Evolutionary conservation across 53 echinoderm and acorn worm genomes (phyloP).

Genomic region (Stichopus horrens): DNA sequence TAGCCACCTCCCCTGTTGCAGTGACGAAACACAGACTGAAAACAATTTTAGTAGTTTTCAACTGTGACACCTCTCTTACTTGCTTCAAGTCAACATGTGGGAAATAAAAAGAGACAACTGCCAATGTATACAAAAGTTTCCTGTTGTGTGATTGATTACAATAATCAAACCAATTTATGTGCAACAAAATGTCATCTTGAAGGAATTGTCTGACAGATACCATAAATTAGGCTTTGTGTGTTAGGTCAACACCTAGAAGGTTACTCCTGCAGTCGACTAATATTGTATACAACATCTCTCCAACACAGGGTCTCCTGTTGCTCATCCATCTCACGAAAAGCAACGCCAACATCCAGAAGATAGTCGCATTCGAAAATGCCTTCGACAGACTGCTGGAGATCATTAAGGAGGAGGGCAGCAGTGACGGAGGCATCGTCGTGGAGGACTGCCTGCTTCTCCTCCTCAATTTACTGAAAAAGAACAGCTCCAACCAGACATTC

Average conservation of each 20-base stretch:
- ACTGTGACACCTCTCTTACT: no score
- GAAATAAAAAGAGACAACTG: no score
- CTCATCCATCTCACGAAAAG: conserved; percentile 85
- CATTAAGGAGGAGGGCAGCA: conserved; percentile 91
- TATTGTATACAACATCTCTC: not conserved
- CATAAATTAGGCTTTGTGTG: not conserved
- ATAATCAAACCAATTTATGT: not conserved
- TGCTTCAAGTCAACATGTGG: no score
- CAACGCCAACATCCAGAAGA: conserved; percentile 99
- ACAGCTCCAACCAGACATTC: conserved; percentile 98
- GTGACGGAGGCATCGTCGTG: conserved; percentile 97
- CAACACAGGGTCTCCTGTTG: conserved; percentile 74
- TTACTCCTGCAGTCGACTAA: not conserved
- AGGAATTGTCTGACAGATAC: not conserved
- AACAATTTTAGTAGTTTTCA: no score
- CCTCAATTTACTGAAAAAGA: conserved; percentile 93
- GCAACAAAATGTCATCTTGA: not conserved
- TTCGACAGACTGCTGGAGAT: conserved; percentile 93
- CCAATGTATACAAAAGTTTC: no score
- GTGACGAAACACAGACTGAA: no score
- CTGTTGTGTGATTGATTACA: not conserved
- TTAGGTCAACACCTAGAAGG: not conserved
- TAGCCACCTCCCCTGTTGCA: no score
- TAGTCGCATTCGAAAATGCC: conserved; percentile 99
- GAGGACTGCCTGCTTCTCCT: conserved; percentile 90